Evolutionary conservation across 2,888 invertebrate genomes (phyloP), one percentile per base, ranked within the genome.

Genomic region (Melanchra persicariae): DNA sequence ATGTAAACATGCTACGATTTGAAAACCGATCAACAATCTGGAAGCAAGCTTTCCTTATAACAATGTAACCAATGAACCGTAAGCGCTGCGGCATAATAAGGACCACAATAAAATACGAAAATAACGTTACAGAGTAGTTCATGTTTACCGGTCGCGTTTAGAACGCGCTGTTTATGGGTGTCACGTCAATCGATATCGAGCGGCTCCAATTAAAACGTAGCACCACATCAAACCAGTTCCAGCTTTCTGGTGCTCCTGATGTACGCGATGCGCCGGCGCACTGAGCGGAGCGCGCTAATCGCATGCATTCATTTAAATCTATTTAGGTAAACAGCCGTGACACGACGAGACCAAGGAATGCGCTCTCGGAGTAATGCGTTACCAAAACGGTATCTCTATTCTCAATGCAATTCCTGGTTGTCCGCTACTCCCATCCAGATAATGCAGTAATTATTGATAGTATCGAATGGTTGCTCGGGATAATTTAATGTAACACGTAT

Each of bases 261-360:
- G 85, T 83, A 82, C 40, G 37, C 81, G 89, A 89, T 86, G 88
- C 85, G 86, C 84, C 77, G 71, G 80, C 82, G 83, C 81, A 75
- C 63, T 67, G 66, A 81, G 78, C 71, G 65, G 70, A 70, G 73
- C 47, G 57, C 81, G 83, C 85, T 92, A 91, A 93, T 93, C 90
- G 90, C 85, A 79, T 87, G 91, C 91, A 92, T 92, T 90, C 85
- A 91, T 92, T 93, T 92, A 87, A 92, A 93, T 93, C 90, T 91
- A 92, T 93, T 93, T 92, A 91, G 89, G 93, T 91, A 91, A 93
- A 92, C 89, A 89, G 82, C 85, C 70, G 51, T 77, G 73, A 79
- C 74, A 79, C 69, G 76, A 75, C n/a, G 37, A 67, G 55, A 34
- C 49, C 40, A 60, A 19, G 55, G 57, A 70, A 70, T 77, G 58